Conservation (phyloP, 2,888 invertebrate species). For the Leucophenga maculata region DNA sequence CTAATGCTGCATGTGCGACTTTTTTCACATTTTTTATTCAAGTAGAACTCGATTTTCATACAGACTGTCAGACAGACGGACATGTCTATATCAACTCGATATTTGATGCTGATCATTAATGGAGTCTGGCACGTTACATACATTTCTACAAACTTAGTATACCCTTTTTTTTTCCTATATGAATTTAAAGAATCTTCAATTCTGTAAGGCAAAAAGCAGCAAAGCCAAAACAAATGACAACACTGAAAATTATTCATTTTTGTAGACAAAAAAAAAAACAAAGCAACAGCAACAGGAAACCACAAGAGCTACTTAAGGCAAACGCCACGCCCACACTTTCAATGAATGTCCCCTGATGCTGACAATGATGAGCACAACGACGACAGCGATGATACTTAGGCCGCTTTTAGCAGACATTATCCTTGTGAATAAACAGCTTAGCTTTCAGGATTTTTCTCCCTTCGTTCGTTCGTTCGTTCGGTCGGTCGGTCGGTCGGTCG, state of each 20-base stretch:
- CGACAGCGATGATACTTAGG: not conserved
- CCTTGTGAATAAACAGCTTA: conserved; percentile 26
- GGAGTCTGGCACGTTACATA: too few relatives aligned
- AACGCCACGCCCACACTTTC: conserved; percentile 2
- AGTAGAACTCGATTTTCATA: too few relatives aligned
- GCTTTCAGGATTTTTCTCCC: not conserved
- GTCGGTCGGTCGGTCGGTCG: not conserved
- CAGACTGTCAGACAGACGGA: too few relatives aligned
- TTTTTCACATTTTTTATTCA: too few relatives aligned
- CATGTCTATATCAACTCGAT: too few relatives aligned
- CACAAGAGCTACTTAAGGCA: conserved; percentile 13
- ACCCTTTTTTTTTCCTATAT: too few relatives aligned
- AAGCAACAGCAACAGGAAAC: conserved; percentile 7
- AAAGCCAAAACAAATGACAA: conserved; percentile 28
- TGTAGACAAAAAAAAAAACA: not conserved
- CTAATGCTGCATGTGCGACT: too few relatives aligned
- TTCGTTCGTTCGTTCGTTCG: not conserved
- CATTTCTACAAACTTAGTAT: too few relatives aligned
- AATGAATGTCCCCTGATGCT: too few relatives aligned
- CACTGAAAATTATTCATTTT: conserved; percentile 50
- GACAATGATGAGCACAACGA: too few relatives aligned
- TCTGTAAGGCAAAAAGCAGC: not conserved
- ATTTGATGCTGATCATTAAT: too few relatives aligned
- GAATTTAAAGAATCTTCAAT: too few relatives aligned
- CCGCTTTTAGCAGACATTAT: conserved; percentile 25